phyloP scores from a whole-genome alignment of 2,113 vertebrate genomes.

The Oryzias curvinotus region DNA sequence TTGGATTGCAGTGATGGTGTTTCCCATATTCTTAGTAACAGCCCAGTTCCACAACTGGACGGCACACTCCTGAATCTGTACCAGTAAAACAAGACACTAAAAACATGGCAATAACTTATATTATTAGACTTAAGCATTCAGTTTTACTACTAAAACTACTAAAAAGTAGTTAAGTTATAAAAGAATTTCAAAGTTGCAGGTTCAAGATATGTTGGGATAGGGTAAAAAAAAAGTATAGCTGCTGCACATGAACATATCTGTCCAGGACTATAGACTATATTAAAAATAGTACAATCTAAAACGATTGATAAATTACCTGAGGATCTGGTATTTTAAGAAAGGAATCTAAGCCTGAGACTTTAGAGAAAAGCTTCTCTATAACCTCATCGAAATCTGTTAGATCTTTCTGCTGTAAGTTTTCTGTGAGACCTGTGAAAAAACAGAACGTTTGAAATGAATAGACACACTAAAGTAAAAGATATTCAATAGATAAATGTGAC shows the following conservation, averaged over 20 bases:
- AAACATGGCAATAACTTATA: background rate
- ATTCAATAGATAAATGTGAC: too few relatives aligned
- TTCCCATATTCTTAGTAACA: slow-evolving; percentile 75
- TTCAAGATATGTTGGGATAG: too few relatives aligned
- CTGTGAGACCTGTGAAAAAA: slow-evolving; percentile 71
- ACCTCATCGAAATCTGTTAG: slow-evolving; percentile 54
- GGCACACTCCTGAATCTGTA: slow-evolving; percentile 84
- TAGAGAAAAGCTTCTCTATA: slow-evolving; percentile 80
- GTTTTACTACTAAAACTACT: background rate
- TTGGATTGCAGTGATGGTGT: slow-evolving; percentile 75
- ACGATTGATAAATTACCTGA: slow-evolving; percentile 54
- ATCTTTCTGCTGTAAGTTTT: slow-evolving; percentile 71
- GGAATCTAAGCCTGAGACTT: slow-evolving; percentile 60
- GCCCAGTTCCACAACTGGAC: slow-evolving; percentile 92
- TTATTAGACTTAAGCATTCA: background rate
- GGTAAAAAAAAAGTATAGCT: too few relatives aligned
- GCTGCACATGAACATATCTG: too few relatives aligned
- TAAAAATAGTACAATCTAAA: too few relatives aligned
- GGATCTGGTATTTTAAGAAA: slow-evolving; percentile 53
- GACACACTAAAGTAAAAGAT: slow-evolving; percentile 4
- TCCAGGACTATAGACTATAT: too few relatives aligned
- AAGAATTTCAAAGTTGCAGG: background rate
- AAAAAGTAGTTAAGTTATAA: background rate
- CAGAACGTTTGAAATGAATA: background rate
- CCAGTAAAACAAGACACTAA: background rate